These are phyloP conservation scores for Lepilemur ruficaudatus DNA, from an alignment of 2,797 vertebrate genomes.

Conservation along the genomic window DNA sequence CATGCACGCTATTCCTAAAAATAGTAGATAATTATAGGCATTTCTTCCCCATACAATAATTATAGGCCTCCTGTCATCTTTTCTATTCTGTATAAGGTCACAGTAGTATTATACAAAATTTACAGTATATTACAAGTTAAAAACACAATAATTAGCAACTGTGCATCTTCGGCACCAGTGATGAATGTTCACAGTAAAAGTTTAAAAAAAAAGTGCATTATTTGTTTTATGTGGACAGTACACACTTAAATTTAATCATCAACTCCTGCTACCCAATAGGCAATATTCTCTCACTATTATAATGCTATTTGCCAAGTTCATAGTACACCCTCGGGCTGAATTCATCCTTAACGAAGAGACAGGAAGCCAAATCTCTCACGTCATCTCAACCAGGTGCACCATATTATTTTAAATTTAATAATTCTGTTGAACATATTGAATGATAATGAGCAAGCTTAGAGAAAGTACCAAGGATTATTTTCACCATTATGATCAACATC, in stretches of 20 bases:
- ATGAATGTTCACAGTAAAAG: constrained; percentile 90
- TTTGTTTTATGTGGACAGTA: constrained; percentile 89
- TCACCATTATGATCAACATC: constrained; percentile 72
- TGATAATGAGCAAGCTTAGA: constrained; percentile 66
- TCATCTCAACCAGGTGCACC: constrained; percentile 74
- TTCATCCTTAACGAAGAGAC: constrained; percentile 91
- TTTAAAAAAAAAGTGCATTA: constrained; percentile 69
- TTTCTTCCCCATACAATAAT: constrained; percentile 86
- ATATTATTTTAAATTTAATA: constrained; percentile 79
- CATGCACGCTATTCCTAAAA: constrained; percentile 85
- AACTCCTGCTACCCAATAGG: constrained; percentile 88
- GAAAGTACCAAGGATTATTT: constrained; percentile 72
- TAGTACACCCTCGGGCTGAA: constrained; percentile 89
- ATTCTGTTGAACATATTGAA: constrained; percentile 77
- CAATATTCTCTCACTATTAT: constrained; percentile 87
- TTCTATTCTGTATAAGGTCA: constrained; percentile 86
- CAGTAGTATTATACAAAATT: constrained; percentile 85
- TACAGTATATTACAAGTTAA: constrained; percentile 88
- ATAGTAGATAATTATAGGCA: constrained; percentile 88
- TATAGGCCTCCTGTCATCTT: constrained; percentile 85
- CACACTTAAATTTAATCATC: constrained; percentile 91
- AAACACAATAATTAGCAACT: constrained; percentile 89
- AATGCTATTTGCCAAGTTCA: constrained; percentile 89
- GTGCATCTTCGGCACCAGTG: constrained; percentile 84
- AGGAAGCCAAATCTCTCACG: constrained; percentile 79